These are phyloP conservation scores for Leucophora obtusa DNA, from an alignment of 2,888 invertebrate genomes.

Conservation along the genomic window DNA sequence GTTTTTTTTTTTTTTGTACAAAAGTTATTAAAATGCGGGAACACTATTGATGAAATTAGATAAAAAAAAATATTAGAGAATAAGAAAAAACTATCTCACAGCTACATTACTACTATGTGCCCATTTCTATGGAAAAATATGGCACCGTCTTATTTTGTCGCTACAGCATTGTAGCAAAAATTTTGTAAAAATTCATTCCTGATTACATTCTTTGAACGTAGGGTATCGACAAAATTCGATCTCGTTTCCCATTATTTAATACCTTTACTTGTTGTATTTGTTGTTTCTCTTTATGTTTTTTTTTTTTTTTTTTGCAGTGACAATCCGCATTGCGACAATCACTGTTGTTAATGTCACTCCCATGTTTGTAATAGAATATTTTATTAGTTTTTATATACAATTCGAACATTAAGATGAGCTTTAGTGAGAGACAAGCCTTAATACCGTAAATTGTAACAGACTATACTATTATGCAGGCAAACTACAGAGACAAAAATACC, in stretches of 20 bases:
- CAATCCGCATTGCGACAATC: conserved; percentile 57
- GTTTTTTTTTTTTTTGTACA: too few species aligned
- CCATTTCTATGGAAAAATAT: too few species aligned
- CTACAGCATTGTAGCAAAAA: too few species aligned
- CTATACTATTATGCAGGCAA: not conserved
- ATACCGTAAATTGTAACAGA: conserved; percentile 42
- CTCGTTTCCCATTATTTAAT: not conserved
- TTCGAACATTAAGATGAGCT: conserved; percentile 8
- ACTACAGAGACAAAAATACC: conserved; percentile 1
- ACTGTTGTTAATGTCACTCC: conserved; percentile 52
- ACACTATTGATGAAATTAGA: too few species aligned
- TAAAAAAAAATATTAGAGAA: too few species aligned
- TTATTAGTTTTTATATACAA: conserved; percentile 19
- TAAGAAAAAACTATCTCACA: too few species aligned
- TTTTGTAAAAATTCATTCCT: too few species aligned
- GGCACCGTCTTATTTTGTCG: too few species aligned
- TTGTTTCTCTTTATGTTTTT: not conserved
- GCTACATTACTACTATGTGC: too few species aligned
- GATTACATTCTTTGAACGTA: too few species aligned
- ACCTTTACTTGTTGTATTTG: not conserved
- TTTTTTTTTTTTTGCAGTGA: not conserved
- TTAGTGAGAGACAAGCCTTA: conserved; percentile 31
- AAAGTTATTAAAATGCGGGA: too few species aligned
- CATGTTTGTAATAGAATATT: conserved; percentile 48
- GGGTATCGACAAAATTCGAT: too few species aligned